Evolutionary conservation across 2,888 invertebrate genomes (phyloP), one percentile per base, ranked within the genome.

Genomic region (Eurytoma californica): DNA sequence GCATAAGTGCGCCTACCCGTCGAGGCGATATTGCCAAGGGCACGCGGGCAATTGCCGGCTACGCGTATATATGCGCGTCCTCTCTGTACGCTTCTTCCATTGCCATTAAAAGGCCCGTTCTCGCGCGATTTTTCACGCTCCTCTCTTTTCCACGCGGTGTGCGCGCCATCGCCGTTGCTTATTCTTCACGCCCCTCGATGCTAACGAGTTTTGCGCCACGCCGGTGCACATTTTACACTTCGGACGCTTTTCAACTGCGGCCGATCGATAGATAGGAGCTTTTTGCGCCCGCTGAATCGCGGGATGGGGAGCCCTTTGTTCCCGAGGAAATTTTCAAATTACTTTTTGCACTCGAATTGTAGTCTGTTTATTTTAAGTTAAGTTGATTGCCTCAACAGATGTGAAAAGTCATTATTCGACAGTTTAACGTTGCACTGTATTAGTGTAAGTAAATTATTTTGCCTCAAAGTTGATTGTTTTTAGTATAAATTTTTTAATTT

Each of bases 101-200:
- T 70, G 49, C 70, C 24, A 57, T 61, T 30, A 20, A 39, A 65
- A 39, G 57, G n/a, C 18, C 14, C 20, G n/a, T 72, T 30, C 72
- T 63, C 53, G 65, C 57, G 55, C 73, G 65, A 73, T 73, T 73
- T 73, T 73, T 73, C 73, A 65, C 66, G 65, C 30, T 30, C 61
- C 61, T 39, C 9, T 16, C 14, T 16, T 16, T 13, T 30, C 16
- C 61, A 2, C 30, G 9, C 53, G 14, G 14, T n/a, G 4, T 53
- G 53, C 53, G 14, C 39, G 39, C 39, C 13, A 53, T 53, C 13
- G 53, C 53, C 16, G 16, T 20, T 5, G 18, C 55, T 57, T 18
- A 68, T 68, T 68, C 55, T 68, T 57, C 57, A 57, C 28, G 57
- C 13, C n/a, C 30, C 39, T 57, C 49, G 13, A 18, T 39, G 57